Base-by-base conservation (phyloP, 2,888 invertebrate species). In the Parnassius smintheus region DNA sequence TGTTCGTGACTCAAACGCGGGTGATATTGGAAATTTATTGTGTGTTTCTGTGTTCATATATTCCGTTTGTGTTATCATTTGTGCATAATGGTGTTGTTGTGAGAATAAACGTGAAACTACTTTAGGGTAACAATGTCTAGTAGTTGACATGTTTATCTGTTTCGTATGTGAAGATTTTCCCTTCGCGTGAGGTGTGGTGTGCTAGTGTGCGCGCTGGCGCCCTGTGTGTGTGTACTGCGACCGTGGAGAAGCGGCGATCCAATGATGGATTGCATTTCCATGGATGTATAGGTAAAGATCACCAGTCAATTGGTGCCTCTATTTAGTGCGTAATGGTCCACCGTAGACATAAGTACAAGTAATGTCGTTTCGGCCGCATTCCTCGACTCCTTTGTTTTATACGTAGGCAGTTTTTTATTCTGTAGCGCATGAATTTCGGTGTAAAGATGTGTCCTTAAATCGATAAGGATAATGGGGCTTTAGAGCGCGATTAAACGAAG, bases 131-230 rank as follows among this genome's bases (percentile, higher is more conserved):
- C 90, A 88, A 91, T 91, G 91, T 91, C 87, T 90, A 90, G 87
- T 81, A 89, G 88, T 91, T 91, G 91, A 91, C 91, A 91, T 91
- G 91, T 91, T 91, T 91, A 91, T 91, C 91, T 91, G 91, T 91
- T 89, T 86, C 90, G 91, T 91, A 89, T 91, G 89, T 91, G 91
- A 91, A 91, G 91, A 91, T 91, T 91, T 91, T 91, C 91, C 91
- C 91, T 90, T 91, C 83, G 90, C 85, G 91, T 91, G 90, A 91
- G 88, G 86, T 85, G 85, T 78, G 72, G 84, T 86, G 86, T 77
- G 83, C 75, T 79, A 78, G 90, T 89, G 90, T 86, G 88, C 80
- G 86, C 76, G 77, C 73, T 78, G 72, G 82, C 77, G 80, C 75
- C 68, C 68, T 75, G 85, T 85, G 90, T 88, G 18, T 18, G 88